Base-by-base conservation (phyloP, 2,888 invertebrate species). In the Frankliniella intonsa region DNA sequence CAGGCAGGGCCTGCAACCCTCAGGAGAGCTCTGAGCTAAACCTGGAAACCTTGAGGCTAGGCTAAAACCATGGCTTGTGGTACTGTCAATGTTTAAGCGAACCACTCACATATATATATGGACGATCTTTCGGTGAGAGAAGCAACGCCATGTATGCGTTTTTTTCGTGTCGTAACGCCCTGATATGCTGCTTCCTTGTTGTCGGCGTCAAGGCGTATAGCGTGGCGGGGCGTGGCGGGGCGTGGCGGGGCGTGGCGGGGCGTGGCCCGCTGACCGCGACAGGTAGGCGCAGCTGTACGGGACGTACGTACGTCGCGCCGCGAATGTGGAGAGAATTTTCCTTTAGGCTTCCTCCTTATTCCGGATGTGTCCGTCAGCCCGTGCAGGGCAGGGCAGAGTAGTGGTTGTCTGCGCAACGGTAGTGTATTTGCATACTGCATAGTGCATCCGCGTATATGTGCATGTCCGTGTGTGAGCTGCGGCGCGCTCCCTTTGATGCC, bases 341-440 rank as follows among this genome's bases (percentile, higher is more conserved):
- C 38, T 38, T 38, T 38, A 38, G 38, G 69, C 12, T 76, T 22
- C 69, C 25, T 12, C 69, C 69, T 76, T 38, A 38, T 38, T 76
- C 69, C 69, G 69, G 69, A 76, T 76, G 69, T 25, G 69, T 11
- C 22, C 69, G 69, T 76, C 69, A 76, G 69, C 25, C 69, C 12
- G 22, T 14, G 55, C 55, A 10, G 25, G 11, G 69, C 25, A 69
- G 62, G 5, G 38, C 38, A 38, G 38, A 38, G 38, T 38, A 38
- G 38, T 38, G 38, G 38, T 38, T 38, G 38, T 38, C 38, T 38
- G 38, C 38, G 38, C 69, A 22, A 25, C 69, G 69, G 69, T 22
- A 25, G 69, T 25, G 69, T 76, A 76, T 76, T 76, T 76, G 69
- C 69, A 76, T 76, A 76, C 69, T 25, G 25, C 69, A 25, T 25